Base-by-base conservation (phyloP, 1,140 invertebrate genomes). In the Steinernema khuongi region DNA sequence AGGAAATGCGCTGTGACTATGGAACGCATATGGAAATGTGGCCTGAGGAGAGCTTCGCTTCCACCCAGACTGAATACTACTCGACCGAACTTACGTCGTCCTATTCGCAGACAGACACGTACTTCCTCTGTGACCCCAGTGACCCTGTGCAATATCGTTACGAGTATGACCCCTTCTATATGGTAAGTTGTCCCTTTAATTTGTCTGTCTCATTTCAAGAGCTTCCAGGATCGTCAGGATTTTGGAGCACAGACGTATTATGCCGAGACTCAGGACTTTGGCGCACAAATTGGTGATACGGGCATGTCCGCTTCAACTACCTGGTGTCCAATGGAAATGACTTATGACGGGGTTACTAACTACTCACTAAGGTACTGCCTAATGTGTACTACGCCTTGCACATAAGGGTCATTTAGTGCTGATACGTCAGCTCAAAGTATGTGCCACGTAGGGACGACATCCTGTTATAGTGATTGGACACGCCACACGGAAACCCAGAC, bases 401-500 rank as follows among this genome's bases (percentile, higher is more conserved):
- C 7, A 11, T n/a, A 60, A 60, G 14, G 14, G 11, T 60, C 19
- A 7, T 60, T 60, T 17, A 60, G 50, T 7, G 14, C 7, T 60
- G 50, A 60, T 22, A 4, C 7, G 7, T 17, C 11, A 14, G 7
- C 19, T 60, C 50, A 11, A 17, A 60, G 19, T 26, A 60, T 60
- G 50, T 60, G 50, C 50, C 50, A 60, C 50, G 50, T 60, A 11
- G 50, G 50, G 19, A 60, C 50, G 11, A 60, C 50, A 4, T 60
- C 50, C 50, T 60, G 26, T 22, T 60, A 60, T 22, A 60, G 50
- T 22, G 50, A 60, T 4, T 60, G 50, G 50, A 60, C 50, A n/a
- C 50, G 50, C 4, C 50, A 60, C 50, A 60, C 50, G 11, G 50
- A 60, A 60, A 60, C 50, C 7, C 50, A 60, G 50, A 60, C 50